Percentiles rank a stretch among this genome's conserved stretches.
Conservation (phyloP, 1,140 invertebrate species). For the Nomia melanderi region DNA sequence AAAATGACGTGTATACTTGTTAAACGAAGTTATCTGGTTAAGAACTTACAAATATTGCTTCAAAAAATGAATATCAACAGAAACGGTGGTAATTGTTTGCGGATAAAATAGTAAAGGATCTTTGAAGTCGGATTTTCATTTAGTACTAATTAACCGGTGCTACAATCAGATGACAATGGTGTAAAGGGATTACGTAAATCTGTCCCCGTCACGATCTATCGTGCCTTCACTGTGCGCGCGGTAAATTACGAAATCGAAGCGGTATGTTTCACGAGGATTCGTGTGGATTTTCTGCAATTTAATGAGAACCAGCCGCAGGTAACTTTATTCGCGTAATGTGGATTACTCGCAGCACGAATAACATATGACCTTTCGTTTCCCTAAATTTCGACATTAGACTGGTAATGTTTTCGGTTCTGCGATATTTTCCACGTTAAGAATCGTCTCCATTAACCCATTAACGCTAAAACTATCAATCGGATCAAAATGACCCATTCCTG, state of each 20-base stretch:
- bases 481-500: too few relatives aligned
- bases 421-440: too few relatives aligned
- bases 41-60: too few relatives aligned
- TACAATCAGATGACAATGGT: background rate
- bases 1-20: too few relatives aligned
- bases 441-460: too few relatives aligned
- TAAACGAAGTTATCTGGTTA: too few relatives aligned
- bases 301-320: slow-evolving; percentile 35
- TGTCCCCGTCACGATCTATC: background rate
- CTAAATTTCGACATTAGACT: slow-evolving; percentile 21
- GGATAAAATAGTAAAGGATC: background rate
- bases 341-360: slow-evolving; percentile 11
- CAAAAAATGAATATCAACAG: too few relatives aligned
- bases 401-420: background rate
- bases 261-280: slow-evolving; percentile 11
- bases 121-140: background rate
- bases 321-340: slow-evolving; percentile 36
- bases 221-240: background rate
- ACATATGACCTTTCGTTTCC: background rate
- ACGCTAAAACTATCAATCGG: too few relatives aligned
- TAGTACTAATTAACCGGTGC: background rate
- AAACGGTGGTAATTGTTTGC: too few relatives aligned
- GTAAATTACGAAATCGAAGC: slow-evolving; percentile 29
- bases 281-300: slow-evolving; percentile 30
- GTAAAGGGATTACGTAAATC: slow-evolving; percentile 8